These are phyloP conservation scores for Eufriesea mexicana DNA, from an alignment of 1,140 invertebrate species.

Conservation along the genomic window DNA sequence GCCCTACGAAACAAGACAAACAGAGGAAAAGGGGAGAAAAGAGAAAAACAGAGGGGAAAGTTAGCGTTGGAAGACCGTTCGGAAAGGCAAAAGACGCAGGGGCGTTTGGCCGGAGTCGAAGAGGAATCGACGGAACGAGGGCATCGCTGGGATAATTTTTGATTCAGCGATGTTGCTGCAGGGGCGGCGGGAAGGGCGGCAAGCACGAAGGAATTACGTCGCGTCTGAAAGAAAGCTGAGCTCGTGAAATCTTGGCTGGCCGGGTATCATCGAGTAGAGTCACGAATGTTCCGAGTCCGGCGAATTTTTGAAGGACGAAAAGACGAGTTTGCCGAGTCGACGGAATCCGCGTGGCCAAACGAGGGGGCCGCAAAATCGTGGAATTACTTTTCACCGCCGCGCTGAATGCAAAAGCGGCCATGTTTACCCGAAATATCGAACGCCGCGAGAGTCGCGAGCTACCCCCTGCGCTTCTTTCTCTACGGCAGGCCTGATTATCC, in stretches of 20 bases:
- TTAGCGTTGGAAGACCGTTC: not conserved
- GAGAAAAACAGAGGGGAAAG: not conserved
- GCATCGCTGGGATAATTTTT: constrained; percentile 24
- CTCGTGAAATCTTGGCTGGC: constrained; percentile 49
- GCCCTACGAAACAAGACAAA: not conserved
- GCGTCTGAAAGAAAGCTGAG: constrained; percentile 62
- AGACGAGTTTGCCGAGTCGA: constrained; percentile 65
- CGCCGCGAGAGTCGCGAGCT: not conserved
- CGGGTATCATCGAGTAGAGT: constrained; percentile 68
- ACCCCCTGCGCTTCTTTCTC: not conserved
- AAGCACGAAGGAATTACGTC: constrained; percentile 50
- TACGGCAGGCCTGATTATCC: not conserved
- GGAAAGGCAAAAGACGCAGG: too few species aligned
- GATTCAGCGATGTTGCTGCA: constrained; percentile 8
- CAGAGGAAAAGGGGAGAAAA: not conserved
- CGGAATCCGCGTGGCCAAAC: constrained; percentile 51
- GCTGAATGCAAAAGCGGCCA: constrained; percentile 2
- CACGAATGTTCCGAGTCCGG: constrained; percentile 60
- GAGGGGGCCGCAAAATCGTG: constrained; percentile 42
- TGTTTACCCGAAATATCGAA: constrained; percentile 46
- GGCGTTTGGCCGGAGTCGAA: not conserved
- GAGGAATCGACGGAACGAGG: too few species aligned
- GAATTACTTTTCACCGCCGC: constrained; percentile 34
- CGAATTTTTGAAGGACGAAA: constrained; percentile 67
- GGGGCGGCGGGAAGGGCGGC: not conserved